Evolutionary conservation across 2,113 vertebrate species (phyloP).

Genomic region (Passer montanus): DNA sequence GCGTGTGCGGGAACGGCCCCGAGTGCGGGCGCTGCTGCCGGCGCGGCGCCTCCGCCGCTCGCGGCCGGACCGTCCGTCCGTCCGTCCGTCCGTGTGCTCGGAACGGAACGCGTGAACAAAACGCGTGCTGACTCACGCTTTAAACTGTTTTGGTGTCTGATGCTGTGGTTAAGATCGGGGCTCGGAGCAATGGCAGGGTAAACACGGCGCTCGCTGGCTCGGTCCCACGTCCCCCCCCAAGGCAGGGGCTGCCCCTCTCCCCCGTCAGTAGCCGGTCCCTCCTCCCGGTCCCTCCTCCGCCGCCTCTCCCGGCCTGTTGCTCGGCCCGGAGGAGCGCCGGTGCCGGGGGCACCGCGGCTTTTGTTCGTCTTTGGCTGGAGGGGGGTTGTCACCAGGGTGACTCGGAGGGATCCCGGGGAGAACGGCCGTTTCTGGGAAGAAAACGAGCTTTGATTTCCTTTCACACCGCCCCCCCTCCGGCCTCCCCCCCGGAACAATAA

Average conservation of each 20-base stretch:
- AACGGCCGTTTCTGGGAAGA: slow-evolving; percentile 24
- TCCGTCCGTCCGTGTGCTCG: background rate
- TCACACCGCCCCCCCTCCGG: background rate
- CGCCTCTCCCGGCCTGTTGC: slow-evolving; percentile 26
- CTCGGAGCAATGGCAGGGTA: slow-evolving; percentile 9
- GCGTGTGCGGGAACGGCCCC: background rate
- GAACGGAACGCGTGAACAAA: background rate
- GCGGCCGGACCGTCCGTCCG: background rate
- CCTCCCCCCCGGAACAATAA: slow-evolving; percentile 10
- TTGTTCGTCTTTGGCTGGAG: slow-evolving; percentile 23
- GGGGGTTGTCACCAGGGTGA: slow-evolving; percentile 63
- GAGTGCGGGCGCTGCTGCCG: background rate
- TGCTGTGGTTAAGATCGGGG: slow-evolving; percentile 39
- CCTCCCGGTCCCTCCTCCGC: slow-evolving; percentile 5
- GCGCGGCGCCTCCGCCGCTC: background rate
- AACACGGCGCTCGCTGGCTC: slow-evolving; percentile 17
- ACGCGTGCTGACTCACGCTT: slow-evolving; percentile 57
- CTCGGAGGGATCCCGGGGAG: slow-evolving; percentile 37
- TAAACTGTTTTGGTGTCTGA: slow-evolving; percentile 54
- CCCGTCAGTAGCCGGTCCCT: background rate
- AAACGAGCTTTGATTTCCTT: slow-evolving; percentile 34
- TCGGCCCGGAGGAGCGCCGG: background rate
- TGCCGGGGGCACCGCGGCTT: slow-evolving; percentile 6
- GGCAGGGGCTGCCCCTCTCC: background rate
- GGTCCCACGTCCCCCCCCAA: background rate